Evolutionary conservation across 2,888 invertebrate genomes (phyloP).

Genomic region (Meta bourneti): DNA sequence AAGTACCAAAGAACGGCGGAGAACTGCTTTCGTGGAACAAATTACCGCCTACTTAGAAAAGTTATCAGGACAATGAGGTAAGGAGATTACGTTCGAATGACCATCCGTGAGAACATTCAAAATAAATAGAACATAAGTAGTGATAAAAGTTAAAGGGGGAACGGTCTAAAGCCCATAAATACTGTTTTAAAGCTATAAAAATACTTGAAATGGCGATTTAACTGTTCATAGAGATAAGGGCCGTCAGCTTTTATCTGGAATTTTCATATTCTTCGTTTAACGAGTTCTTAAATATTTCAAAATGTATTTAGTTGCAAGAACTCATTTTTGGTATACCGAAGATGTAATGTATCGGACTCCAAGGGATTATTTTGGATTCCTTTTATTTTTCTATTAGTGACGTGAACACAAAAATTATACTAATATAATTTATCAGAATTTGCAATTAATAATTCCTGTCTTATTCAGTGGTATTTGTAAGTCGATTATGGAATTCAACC

Average conservation of each 20-base stretch:
- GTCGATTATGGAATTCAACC: too few species aligned
- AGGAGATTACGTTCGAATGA: neutral
- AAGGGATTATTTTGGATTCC: too few species aligned
- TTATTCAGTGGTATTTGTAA: too few species aligned
- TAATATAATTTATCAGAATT: too few species aligned
- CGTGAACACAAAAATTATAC: too few species aligned
- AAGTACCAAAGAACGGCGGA: slow-evolving; percentile 24
- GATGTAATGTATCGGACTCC: too few species aligned
- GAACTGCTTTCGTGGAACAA: slow-evolving; percentile 36
- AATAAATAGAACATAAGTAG: neutral
- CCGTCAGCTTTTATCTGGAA: neutral
- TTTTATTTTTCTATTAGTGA: too few species aligned
- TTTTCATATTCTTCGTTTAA: neutral
- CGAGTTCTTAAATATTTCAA: neutral
- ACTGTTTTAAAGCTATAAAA: neutral
- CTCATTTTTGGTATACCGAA: too few species aligned
- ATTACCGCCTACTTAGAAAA: slow-evolving; percentile 1
- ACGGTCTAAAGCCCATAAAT: neutral
- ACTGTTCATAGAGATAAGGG: neutral
- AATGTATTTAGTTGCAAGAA: neutral
- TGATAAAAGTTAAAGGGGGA: neutral
- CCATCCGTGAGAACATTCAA: neutral
- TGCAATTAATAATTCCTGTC: too few species aligned
- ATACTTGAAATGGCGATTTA: neutral
- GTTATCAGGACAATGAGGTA: neutral